These are phyloP conservation scores for Cenopis cana DNA, from an alignment of 2,888 invertebrate species.

Conservation along the genomic window DNA sequence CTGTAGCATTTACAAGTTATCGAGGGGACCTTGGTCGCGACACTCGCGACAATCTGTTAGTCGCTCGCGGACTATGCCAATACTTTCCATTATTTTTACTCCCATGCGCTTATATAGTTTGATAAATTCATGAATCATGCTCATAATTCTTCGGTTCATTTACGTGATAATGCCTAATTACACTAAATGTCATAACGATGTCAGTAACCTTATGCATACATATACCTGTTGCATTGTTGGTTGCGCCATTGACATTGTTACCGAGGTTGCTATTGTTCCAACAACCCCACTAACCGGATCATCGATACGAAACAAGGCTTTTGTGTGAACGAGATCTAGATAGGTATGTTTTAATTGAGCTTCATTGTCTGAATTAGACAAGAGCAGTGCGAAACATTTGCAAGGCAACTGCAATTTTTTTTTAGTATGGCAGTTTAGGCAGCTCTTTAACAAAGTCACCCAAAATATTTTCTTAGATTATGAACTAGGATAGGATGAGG, in stretches of 20 bases:
- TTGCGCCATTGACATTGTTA: slow-evolving; percentile 49
- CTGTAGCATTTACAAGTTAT: too few relatives aligned
- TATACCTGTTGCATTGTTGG: slow-evolving; percentile 23
- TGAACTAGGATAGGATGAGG: too few relatives aligned
- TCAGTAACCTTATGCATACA: background rate
- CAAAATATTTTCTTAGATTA: too few relatives aligned
- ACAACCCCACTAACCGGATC: slow-evolving; percentile 37
- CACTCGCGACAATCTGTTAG: too few relatives aligned
- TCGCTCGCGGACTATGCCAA: too few relatives aligned
- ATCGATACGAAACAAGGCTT: slow-evolving; percentile 26
- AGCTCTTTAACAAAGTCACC: too few relatives aligned
- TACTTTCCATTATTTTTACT: too few relatives aligned
- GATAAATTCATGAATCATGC: too few relatives aligned
- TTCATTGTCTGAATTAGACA: slow-evolving; percentile 37
- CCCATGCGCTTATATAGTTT: too few relatives aligned
- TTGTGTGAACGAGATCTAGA: slow-evolving; percentile 43
- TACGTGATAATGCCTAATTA: too few relatives aligned
- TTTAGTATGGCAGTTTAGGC: background rate
- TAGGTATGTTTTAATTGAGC: slow-evolving; percentile 31
- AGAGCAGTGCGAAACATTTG: slow-evolving; percentile 1
- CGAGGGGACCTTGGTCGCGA: too few relatives aligned
- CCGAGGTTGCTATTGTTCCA: slow-evolving; percentile 57
- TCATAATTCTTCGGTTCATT: too few relatives aligned
- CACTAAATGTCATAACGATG: background rate
- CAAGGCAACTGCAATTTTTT: background rate